Base-by-base conservation (phyloP, 2,113 vertebrate species). In the Cyphomyrus discorhynchus region DNA sequence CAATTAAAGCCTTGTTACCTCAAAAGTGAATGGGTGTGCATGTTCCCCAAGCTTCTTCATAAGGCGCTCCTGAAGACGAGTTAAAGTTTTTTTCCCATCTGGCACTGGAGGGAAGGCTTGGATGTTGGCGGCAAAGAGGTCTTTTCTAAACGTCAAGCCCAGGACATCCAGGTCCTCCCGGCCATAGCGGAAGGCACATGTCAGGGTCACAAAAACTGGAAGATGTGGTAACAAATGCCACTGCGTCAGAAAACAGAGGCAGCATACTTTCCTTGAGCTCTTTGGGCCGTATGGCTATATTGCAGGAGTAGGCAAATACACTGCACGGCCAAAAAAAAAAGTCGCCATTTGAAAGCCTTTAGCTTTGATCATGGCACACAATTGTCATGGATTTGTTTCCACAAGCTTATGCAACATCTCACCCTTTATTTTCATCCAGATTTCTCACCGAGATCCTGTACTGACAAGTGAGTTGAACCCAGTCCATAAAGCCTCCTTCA, bases 21-120 rank as follows among this genome's bases (percentile, higher is more conserved):
- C 96, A 0, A 99, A 99, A 90, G 97, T 98, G 95, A 99, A 99
- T 0, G 98, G 98, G 91, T 98, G 96, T 50, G 98, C 98, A 0
- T 98, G 97, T 89, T 98, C 97, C 31, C 98, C 98, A 91, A 99
- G 95, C 91, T 99, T 99, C 93, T 98, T 99, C 77, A 99, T 97
- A 77, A 99, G 95, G 0, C 98, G 95, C 74, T 99, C 98, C 95
- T 99, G 98, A 46, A 99, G 97, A 62, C 98, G 96, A 0, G 97
- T 99, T 90, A 99, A 93, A 9, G 94, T 94, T 89, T 96, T 97
- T 93, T 97, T 96, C 90, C 97, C 97, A 89, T 98, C 97, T 0
- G 96, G 95, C 21, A 96, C 84, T 0, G 97, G 97, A 0, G 98
- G 98, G 88, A 99, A 99, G 4, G 97, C 97, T 93, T 98, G 98